phyloP scores from a whole-genome alignment of 64 coral and sea anemone genomes.

The Trachythela sp. region DNA sequence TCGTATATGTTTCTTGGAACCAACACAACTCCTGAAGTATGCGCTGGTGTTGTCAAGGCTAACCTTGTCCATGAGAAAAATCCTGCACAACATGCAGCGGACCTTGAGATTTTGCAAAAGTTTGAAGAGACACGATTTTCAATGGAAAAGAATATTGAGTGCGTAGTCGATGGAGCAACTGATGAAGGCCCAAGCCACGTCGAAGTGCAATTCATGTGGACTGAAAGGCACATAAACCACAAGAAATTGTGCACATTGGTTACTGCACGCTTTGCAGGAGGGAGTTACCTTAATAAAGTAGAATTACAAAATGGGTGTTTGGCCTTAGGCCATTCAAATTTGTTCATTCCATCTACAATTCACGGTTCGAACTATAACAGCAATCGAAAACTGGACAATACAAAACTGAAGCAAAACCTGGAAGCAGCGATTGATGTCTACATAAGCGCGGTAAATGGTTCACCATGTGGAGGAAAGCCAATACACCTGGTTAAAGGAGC shows the following conservation, averaged over 20 bases:
- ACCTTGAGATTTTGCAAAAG: slow-evolving; percentile 1
- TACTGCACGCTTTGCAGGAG: neutral
- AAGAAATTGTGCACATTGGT: neutral
- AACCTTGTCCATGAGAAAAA: neutral
- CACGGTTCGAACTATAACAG: neutral
- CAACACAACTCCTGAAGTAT: slow-evolving; percentile 7
- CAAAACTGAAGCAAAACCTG: neutral
- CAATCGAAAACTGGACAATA: neutral
- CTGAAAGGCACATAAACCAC: neutral
- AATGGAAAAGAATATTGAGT: neutral
- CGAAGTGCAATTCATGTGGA: neutral
- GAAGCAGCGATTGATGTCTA: neutral
- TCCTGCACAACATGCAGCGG: neutral
- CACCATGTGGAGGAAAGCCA: slow-evolving; percentile 14
- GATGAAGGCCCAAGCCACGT: neutral
- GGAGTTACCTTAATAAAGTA: neutral
- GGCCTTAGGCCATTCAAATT: neutral
- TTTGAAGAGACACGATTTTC: neutral
- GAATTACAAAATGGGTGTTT: slow-evolving; percentile 12
- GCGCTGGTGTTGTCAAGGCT: neutral
- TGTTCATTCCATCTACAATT: slow-evolving; percentile 8
- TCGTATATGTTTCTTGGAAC: slow-evolving; percentile 26
- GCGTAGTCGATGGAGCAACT: neutral
- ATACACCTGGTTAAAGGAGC: neutral
- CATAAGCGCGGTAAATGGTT: neutral